Percentiles rank a stretch among this genome's conserved stretches.
phyloP scores from a whole-genome alignment of 2,888 invertebrate genomes.

The Drosophila basisetae region DNA sequence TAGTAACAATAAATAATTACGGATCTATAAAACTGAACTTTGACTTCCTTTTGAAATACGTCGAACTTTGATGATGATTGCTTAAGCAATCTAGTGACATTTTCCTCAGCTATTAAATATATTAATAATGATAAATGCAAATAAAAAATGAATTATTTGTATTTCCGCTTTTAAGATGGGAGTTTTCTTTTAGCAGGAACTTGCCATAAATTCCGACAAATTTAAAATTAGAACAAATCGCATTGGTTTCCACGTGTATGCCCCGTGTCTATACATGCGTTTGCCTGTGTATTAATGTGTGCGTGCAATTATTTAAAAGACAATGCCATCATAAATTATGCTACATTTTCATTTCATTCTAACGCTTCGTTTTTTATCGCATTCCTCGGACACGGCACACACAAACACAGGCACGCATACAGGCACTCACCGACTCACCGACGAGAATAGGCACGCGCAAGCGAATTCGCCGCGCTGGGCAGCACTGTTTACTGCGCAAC shows the following conservation, averaged over 20 bases:
- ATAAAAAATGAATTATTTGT: slow-evolving; percentile 63
- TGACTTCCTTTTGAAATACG: neutral
- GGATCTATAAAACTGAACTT: neutral
- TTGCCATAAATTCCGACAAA: slow-evolving; percentile 64
- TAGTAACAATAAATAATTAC: slow-evolving; percentile 10
- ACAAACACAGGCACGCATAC: slow-evolving; percentile 11
- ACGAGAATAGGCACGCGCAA: slow-evolving; percentile 51
- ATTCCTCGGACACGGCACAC: slow-evolving; percentile 66
- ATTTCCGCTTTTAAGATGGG: slow-evolving; percentile 45
- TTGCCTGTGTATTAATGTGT: slow-evolving; percentile 49
- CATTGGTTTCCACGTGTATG: slow-evolving; percentile 29
- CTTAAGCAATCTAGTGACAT: neutral
- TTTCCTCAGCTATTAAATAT: neutral
- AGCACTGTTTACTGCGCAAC: slow-evolving; percentile 64
- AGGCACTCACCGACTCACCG: slow-evolving; percentile 9
- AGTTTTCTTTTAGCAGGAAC: slow-evolving; percentile 40
- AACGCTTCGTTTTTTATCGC: slow-evolving; percentile 79
- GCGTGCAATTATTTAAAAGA: slow-evolving; percentile 81
- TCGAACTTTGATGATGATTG: neutral
- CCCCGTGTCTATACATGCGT: slow-evolving; percentile 14
- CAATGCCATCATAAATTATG: slow-evolving; percentile 80
- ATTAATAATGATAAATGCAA: slow-evolving; percentile 35
- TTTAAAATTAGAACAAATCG: slow-evolving; percentile 60
- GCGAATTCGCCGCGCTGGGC: slow-evolving; percentile 64
- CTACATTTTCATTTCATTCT: slow-evolving; percentile 80